A percentile compares a stretch with the other conserved stretches of the same genome.
phyloP scores from a whole-genome alignment of 2,888 invertebrate species.

The Willowsia nigromaculata region DNA sequence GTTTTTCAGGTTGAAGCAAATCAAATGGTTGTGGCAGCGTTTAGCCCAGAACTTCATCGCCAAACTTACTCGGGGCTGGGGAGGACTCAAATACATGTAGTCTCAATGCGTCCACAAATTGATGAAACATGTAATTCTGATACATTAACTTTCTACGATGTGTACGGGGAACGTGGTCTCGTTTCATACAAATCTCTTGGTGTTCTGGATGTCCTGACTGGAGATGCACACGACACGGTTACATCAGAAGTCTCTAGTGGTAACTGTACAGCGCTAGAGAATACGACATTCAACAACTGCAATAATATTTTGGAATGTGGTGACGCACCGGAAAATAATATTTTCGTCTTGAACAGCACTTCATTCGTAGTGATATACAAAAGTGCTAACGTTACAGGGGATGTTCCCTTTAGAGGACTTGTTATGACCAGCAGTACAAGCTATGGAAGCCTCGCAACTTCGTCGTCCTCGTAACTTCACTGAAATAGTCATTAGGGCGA shows the following conservation, averaged over 20 bases:
- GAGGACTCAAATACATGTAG: neutral
- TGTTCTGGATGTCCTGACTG: neutral
- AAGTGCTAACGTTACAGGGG: neutral
- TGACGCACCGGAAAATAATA: neutral
- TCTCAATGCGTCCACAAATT: slow-evolving; percentile 21
- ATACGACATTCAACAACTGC: neutral
- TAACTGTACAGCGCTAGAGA: neutral
- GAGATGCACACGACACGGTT: neutral
- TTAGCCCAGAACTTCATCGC: slow-evolving; percentile 3
- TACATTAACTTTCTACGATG: neutral
- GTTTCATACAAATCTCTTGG: neutral
- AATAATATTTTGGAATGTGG: neutral
- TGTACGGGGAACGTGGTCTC: neutral
- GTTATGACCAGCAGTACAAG: neutral
- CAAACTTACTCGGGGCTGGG: neutral
- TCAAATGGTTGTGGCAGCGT: slow-evolving; percentile 1
- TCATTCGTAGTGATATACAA: slow-evolving; percentile 31
- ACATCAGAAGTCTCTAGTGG: neutral
- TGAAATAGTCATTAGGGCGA: too few species aligned
- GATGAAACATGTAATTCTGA: slow-evolving; percentile 1
- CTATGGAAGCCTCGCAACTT: neutral
- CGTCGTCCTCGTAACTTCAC: neutral
- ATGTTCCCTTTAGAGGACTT: neutral
- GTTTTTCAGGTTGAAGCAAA: neutral
- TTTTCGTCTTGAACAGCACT: neutral